Percentiles rank a stretch among this genome's conserved stretches.
phyloP scores from a whole-genome alignment of 2,888 invertebrate species.

The Schizaphis graminum region DNA sequence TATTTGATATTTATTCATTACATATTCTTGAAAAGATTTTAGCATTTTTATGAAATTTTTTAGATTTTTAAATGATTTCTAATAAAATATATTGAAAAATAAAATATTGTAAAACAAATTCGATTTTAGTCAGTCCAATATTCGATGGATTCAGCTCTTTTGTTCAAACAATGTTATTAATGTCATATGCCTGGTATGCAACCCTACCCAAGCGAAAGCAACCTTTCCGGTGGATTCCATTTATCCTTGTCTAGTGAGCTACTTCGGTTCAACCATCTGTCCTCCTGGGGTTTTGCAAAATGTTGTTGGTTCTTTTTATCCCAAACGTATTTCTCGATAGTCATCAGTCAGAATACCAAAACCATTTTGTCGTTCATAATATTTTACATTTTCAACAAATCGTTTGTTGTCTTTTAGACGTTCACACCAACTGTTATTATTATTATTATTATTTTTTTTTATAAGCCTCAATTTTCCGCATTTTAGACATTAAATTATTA shows the following conservation, averaged over 20 bases:
- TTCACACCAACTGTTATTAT: slow-evolving; percentile 26
- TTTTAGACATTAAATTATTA: neutral
- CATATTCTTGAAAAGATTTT: neutral
- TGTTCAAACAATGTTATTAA: slow-evolving; percentile 43
- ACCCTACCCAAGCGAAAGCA: slow-evolving; percentile 29
- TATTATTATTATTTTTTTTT: neutral
- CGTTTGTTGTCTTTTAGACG: slow-evolving; percentile 30
- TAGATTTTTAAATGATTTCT: neutral
- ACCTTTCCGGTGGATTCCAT: slow-evolving; percentile 50
- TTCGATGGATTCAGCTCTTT: slow-evolving; percentile 30
- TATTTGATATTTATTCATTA: neutral
- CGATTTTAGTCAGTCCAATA: slow-evolving; percentile 21
- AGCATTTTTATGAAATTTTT: neutral
- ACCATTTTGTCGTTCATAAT: slow-evolving; percentile 53
- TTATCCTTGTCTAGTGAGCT: slow-evolving; percentile 60
- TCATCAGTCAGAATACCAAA: slow-evolving; percentile 59
- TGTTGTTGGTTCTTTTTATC: slow-evolving; percentile 43
- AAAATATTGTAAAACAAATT: slow-evolving; percentile 15
- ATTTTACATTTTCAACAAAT: slow-evolving; percentile 48
- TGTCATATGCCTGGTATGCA: neutral
- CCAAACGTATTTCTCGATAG: slow-evolving; percentile 50
- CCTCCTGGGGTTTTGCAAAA: slow-evolving; percentile 57
- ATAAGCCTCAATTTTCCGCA: neutral
- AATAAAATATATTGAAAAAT: slow-evolving; percentile 9
- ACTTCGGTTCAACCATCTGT: slow-evolving; percentile 57